A percentile compares a stretch with the other conserved stretches of the same genome.
These are phyloP conservation scores for Orchestes rusci DNA, from an alignment of 2,888 invertebrate genomes.

Conservation along the genomic window DNA sequence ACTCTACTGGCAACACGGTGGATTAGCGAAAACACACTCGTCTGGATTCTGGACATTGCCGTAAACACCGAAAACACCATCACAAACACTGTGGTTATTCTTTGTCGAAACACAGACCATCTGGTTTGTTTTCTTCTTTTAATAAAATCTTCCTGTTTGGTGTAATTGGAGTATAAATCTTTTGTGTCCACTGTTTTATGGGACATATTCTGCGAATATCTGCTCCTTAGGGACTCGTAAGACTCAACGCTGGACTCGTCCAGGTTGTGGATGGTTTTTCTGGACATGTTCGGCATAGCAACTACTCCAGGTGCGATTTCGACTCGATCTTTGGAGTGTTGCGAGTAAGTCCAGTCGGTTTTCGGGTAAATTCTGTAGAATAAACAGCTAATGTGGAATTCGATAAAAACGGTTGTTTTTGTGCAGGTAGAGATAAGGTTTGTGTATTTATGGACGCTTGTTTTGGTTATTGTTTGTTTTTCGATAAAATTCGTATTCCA, in stretches of 20 bases:
- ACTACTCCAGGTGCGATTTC: conserved; percentile 73
- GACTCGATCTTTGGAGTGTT: conserved; percentile 71
- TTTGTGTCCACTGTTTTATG: too few species aligned
- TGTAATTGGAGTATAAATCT: too few species aligned
- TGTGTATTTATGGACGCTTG: too few species aligned
- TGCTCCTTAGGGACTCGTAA: conserved; percentile 7
- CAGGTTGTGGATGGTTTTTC: conserved; percentile 52
- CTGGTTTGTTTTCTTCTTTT: conserved; percentile 16
- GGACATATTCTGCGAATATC: conserved; percentile 23
- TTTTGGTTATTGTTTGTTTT: too few species aligned
- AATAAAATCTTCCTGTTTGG: background rate
- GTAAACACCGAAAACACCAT: conserved; percentile 28
- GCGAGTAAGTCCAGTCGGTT: conserved; percentile 86
- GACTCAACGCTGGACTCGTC: conserved; percentile 21
- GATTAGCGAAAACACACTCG: conserved; percentile 33
- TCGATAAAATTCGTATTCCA: too few species aligned
- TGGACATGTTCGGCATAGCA: conserved; percentile 86
- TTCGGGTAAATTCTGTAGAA: conserved; percentile 74
- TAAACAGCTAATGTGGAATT: conserved; percentile 5
- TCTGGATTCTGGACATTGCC: conserved; percentile 30
- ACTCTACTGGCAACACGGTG: conserved; percentile 37
- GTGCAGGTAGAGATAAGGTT: background rate
- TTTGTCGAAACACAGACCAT: conserved; percentile 23
- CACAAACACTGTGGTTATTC: conserved; percentile 20
- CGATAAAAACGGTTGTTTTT: conserved; percentile 4